Conservation (phyloP, 2,888 invertebrate species). For the Loripinus fragilis region DNA sequence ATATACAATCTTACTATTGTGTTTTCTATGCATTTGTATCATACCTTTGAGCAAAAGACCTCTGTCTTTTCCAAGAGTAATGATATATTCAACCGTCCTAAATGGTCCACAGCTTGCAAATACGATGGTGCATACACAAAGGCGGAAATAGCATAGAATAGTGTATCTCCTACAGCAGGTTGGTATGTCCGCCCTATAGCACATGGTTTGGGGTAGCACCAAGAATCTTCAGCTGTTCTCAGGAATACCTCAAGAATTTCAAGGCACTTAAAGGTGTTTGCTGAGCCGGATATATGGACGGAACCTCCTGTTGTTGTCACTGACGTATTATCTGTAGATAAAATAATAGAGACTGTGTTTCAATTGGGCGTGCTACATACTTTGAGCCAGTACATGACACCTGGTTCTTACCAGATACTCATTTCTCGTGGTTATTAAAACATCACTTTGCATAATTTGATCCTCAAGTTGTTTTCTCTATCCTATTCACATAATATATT, state of each 20-base stretch:
- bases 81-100: constrained; percentile 62
- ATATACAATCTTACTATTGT: too few species aligned
- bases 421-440: too few species aligned
- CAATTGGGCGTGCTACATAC: too few species aligned
- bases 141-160: constrained; percentile 72
- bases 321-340: constrained; percentile 52
- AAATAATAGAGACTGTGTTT: too few species aligned
- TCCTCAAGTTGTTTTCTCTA: too few species aligned
- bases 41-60: constrained; percentile 70
- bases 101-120: constrained; percentile 62
- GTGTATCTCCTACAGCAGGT: constrained; percentile 63
- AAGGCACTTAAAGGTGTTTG: constrained; percentile 69
- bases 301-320: constrained; percentile 30
- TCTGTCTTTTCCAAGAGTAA: constrained; percentile 61
- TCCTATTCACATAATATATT: too few species aligned
- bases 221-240: constrained; percentile 60
- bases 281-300: constrained; percentile 69
- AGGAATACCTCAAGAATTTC: constrained; percentile 65
- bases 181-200: constrained; percentile 76
- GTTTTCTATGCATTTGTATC: too few species aligned
- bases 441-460: too few species aligned
- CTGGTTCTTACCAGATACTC: too few species aligned
- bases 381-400: too few species aligned
- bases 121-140: constrained; percentile 68
- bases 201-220: constrained; percentile 80